Evolutionary conservation across 2,888 invertebrate genomes (phyloP).

Genomic region (Thumatha senex): DNA sequence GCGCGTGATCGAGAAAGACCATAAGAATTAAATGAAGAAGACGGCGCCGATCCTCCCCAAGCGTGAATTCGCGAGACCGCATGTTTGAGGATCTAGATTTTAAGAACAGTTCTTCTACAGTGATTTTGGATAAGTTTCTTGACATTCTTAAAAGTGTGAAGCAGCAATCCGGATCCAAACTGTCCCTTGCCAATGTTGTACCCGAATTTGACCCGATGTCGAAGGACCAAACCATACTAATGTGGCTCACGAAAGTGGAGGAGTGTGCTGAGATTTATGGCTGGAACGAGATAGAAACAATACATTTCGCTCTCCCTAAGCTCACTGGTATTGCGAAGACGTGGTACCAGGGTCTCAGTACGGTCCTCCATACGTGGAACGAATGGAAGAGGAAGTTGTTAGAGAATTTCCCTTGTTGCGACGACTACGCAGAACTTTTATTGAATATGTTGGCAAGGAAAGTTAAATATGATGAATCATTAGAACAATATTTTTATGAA

Average conservation of each 20-base stretch:
- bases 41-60: too few species aligned
- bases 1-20: too few species aligned
- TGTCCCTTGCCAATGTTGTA: not conserved
- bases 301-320: not conserved
- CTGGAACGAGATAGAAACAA: not conserved
- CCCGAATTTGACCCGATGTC: not conserved
- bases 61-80: too few species aligned
- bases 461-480: not conserved
- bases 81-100: too few species aligned
- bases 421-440: not conserved
- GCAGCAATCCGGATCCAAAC: too few species aligned
- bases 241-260: not conserved
- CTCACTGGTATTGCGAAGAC: not conserved
- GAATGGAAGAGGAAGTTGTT: conserved; percentile 2
- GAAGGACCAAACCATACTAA: not conserved
- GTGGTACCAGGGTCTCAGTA: not conserved
- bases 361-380: not conserved
- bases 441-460: not conserved
- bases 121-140: too few species aligned
- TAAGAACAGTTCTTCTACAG: too few species aligned
- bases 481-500: not conserved
- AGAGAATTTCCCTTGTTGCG: not conserved
- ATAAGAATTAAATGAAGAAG: too few species aligned
- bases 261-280: not conserved
- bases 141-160: too few species aligned